A percentile compares a stretch with the other conserved stretches of the same genome.
These are phyloP conservation scores for Mythimna vitellina DNA, from an alignment of 2,888 invertebrate species.

Conservation along the genomic window DNA sequence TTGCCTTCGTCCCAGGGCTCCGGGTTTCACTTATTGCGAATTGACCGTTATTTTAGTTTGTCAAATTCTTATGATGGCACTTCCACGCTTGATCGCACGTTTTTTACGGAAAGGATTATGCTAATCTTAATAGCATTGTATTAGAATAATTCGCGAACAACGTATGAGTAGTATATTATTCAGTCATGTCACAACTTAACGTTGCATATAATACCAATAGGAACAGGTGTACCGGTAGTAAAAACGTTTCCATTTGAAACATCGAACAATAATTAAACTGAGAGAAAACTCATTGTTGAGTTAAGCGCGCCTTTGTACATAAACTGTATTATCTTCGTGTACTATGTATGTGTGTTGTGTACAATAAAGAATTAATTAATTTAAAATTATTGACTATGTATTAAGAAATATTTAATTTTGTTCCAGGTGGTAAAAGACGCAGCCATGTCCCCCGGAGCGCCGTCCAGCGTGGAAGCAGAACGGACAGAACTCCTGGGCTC, in stretches of 20 bases:
- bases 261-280: no score
- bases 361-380: no score
- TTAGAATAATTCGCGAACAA: neutral
- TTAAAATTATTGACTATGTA: neutral
- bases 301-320: no score
- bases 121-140: neutral
- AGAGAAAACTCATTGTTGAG: no score
- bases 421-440: conserved; percentile 70
- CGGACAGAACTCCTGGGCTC: conserved; percentile 92
- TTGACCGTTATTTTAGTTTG: neutral
- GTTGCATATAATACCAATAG: neutral
- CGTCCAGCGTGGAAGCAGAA: conserved; percentile 68
- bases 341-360: no score
- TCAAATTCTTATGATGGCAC: neutral
- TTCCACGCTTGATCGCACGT: no score
- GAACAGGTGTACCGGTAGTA: neutral
- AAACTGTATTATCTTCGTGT: no score
- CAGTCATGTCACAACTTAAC: conserved; percentile 13
- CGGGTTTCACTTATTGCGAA: no score
- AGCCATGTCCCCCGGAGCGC: conserved; percentile 73
- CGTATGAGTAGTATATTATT: neutral
- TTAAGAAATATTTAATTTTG: neutral
- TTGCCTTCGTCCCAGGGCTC: no score
- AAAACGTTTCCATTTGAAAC: no score
- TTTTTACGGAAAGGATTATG: conserved; percentile 9